Base-by-base conservation (phyloP, 2,888 invertebrate genomes). In the Crocallis elinguaria region DNA sequence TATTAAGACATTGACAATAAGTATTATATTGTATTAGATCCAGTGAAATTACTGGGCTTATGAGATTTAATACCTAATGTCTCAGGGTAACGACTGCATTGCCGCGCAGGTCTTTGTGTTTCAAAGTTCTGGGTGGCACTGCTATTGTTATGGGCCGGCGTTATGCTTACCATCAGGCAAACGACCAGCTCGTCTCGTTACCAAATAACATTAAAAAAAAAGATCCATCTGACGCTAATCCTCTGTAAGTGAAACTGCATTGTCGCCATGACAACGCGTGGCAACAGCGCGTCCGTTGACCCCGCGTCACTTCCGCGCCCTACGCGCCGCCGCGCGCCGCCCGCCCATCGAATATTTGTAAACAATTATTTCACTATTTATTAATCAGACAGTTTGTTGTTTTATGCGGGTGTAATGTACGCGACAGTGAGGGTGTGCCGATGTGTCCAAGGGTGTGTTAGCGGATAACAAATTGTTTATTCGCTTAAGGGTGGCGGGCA, bases 261-360 rank as follows among this genome's bases (percentile, higher is more conserved):
- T 60, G 81, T 82, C 57, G 66, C 62, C 73, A 80, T 80, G 73
- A 60, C 77, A 63, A 82, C 83, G 74, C 66, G 64, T 73, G 71
- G 64, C 67, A 69, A 75, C 77, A 76, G 57, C 61, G 49, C 69
- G 82, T 69, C 50, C 82, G 71, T 73, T 75, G 80, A 79, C 79
- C 80, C 62, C 57, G 54, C 62, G 66, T 27, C 70, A 67, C 50
- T 62, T 58, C 57, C 66, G 65, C 62, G 62, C 75, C 74, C 76
- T 73, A 73, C 77, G 69, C 70, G 68, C 67, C 67, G 68, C 70
- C 46, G 35, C 35, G 56, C 46, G 53, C 64, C 67, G 66, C 71
- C 69, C 75, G 69, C 73, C 74, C 70, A 59, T 58, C 65, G 56
- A 27, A 44, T 75, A 73, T 75, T 73, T 72, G 71, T 72, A 72